These are phyloP conservation scores for Polyergus mexicanus DNA, from an alignment of 1,140 invertebrate genomes.

Conservation along the genomic window DNA sequence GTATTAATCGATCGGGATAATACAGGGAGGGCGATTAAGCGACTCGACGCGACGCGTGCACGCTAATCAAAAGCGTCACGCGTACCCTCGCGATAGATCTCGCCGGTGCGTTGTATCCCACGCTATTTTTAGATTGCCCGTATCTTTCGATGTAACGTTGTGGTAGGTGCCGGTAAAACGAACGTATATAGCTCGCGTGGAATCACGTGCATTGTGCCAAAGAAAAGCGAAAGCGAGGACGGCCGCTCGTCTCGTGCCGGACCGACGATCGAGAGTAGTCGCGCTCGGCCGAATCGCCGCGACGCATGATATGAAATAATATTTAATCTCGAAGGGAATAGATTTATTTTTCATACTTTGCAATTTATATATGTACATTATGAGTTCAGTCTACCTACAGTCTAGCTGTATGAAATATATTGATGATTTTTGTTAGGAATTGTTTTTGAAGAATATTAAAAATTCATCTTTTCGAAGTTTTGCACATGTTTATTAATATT, in stretches of 20 bases:
- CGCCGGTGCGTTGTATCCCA: slow-evolving; percentile 31
- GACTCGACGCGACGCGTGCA: slow-evolving; percentile 9
- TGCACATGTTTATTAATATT: too few species aligned
- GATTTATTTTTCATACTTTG: neutral
- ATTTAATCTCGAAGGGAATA: neutral
- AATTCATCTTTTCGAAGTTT: too few species aligned
- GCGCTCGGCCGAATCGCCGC: slow-evolving; percentile 15
- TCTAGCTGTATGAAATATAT: too few species aligned
- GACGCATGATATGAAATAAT: slow-evolving; percentile 12
- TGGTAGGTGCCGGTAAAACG: slow-evolving; percentile 53
- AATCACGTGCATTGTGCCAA: slow-evolving; percentile 62
- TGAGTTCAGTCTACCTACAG: too few species aligned
- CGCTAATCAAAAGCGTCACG: slow-evolving; percentile 25
- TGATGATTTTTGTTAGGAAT: too few species aligned
- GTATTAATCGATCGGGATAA: neutral
- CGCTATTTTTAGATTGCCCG: slow-evolving; percentile 45
- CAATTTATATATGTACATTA: neutral
- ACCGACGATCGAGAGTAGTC: slow-evolving; percentile 30
- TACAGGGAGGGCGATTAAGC: neutral
- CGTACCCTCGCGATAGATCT: slow-evolving; percentile 32
- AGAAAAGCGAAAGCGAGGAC: slow-evolving; percentile 64
- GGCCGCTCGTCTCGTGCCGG: slow-evolving; percentile 4
- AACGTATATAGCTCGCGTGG: slow-evolving; percentile 50
- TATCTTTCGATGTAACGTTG: slow-evolving; percentile 50
- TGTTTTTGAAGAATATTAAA: too few species aligned